Conservation (phyloP, 2,797 vertebrate species). For the Selene dorsalis region DNA sequence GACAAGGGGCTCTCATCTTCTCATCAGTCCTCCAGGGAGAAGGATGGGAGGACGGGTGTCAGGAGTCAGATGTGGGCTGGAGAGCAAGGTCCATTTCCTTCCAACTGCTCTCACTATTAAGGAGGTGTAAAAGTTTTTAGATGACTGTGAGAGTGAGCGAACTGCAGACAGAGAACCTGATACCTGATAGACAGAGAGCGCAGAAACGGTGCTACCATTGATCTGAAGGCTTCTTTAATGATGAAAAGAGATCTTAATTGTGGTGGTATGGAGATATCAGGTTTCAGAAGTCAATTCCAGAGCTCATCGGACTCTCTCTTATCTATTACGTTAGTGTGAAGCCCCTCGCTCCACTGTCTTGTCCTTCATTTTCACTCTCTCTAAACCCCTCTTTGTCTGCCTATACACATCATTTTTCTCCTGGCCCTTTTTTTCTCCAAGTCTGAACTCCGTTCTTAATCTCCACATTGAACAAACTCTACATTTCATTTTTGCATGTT, state of each 20-base stretch:
- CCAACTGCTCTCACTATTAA: conserved; percentile 53
- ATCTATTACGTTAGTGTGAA: conserved; percentile 60
- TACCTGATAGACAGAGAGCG: conserved; percentile 30
- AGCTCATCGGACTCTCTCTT: conserved; percentile 66
- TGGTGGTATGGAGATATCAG: conserved; percentile 68
- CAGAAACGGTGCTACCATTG: conserved; percentile 64
- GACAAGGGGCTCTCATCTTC: conserved; percentile 76
- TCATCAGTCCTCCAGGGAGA: conserved; percentile 72
- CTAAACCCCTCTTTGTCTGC: conserved; percentile 15
- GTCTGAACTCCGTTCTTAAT: conserved; percentile 44
- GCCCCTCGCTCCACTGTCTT: not conserved
- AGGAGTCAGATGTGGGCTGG: conserved; percentile 42
- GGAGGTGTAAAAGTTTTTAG: conserved; percentile 61
- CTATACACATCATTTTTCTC: conserved; percentile 8
- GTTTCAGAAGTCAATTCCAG: conserved; percentile 67
- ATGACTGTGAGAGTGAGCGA: conserved; percentile 54
- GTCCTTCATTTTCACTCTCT: conserved; percentile 9
- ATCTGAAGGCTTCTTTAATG: conserved; percentile 69
- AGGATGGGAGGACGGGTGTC: conserved; percentile 15
- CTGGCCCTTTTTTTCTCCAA: conserved; percentile 35
- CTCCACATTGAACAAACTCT: conserved; percentile 60
- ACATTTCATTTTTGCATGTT: conserved; percentile 68
- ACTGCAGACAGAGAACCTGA: conserved; percentile 37
- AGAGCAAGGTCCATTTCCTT: conserved; percentile 56
- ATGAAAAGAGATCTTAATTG: conserved; percentile 81